A percentile compares a stretch with the other conserved stretches of the same genome.
These are phyloP conservation scores for Notothenia rossii DNA, from an alignment of 2,113 vertebrate genomes.

Conservation along the genomic window DNA sequence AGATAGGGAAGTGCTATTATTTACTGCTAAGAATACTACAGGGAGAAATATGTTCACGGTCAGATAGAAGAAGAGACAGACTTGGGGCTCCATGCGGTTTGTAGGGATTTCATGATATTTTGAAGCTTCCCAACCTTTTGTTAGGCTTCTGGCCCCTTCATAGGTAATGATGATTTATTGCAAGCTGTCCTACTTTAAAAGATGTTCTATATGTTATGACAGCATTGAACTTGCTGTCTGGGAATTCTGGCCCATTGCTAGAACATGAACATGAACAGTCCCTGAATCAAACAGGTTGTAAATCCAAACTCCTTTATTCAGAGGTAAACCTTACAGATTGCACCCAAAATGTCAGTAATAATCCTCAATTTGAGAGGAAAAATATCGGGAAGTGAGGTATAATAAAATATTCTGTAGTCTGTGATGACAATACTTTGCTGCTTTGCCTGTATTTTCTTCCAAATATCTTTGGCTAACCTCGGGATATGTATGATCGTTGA, in stretches of 20 bases:
- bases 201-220: neutral
- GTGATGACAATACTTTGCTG: neutral
- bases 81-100: conserved; percentile 14
- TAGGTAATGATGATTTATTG: neutral
- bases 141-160: neutral
- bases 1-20: conserved; percentile 58
- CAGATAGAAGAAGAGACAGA: conserved; percentile 48
- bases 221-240: neutral
- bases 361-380: neutral
- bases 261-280: no score
- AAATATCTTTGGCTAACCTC: neutral
- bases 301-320: neutral
- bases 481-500: neutral
- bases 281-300: neutral
- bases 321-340: neutral
- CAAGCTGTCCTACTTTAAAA: neutral
- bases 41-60: conserved; percentile 72
- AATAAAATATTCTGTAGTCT: neutral
- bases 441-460: neutral
- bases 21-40: conserved; percentile 57
- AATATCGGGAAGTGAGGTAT: no score
- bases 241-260: neutral
- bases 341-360: neutral
- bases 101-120: neutral
- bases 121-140: neutral